These are phyloP conservation scores for Podargus strigoides DNA, from an alignment of 2,797 vertebrate genomes.

Conservation along the genomic window DNA sequence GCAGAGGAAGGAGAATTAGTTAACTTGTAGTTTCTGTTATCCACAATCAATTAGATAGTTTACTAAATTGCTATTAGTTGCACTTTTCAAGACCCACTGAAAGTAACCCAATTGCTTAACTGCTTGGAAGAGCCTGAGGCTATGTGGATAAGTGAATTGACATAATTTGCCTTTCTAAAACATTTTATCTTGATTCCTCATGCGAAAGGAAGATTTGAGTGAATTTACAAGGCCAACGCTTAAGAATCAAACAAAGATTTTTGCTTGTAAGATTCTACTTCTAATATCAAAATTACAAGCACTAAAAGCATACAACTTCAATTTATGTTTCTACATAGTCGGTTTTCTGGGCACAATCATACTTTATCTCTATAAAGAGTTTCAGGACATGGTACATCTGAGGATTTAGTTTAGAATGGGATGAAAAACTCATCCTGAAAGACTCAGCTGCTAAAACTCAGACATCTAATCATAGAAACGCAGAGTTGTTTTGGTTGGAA, in stretches of 20 bases:
- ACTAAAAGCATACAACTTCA: background rate
- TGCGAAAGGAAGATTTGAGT: background rate
- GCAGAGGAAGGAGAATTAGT: background rate
- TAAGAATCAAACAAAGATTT: background rate
- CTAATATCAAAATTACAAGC: background rate
- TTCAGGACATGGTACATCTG: background rate
- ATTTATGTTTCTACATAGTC: background rate
- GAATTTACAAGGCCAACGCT: background rate
- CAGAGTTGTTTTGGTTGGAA: no score
- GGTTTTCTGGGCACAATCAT: background rate
- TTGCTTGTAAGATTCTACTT: background rate
- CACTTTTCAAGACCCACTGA: background rate
- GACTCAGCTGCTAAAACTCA: background rate
- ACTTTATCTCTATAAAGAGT: background rate
- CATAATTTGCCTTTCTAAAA: background rate
- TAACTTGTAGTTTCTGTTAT: background rate
- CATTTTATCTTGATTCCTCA: background rate
- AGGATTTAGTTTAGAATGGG: background rate
- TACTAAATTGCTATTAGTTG: slow-evolving; percentile 4
- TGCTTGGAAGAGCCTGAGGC: background rate
- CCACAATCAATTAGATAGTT: background rate
- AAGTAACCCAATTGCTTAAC: background rate
- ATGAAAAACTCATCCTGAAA: background rate
- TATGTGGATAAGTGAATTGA: background rate
- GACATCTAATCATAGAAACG: no score